Evolutionary conservation across 2,888 invertebrate genomes (phyloP).

Genomic region (Fissipunctia ypsillon): DNA sequence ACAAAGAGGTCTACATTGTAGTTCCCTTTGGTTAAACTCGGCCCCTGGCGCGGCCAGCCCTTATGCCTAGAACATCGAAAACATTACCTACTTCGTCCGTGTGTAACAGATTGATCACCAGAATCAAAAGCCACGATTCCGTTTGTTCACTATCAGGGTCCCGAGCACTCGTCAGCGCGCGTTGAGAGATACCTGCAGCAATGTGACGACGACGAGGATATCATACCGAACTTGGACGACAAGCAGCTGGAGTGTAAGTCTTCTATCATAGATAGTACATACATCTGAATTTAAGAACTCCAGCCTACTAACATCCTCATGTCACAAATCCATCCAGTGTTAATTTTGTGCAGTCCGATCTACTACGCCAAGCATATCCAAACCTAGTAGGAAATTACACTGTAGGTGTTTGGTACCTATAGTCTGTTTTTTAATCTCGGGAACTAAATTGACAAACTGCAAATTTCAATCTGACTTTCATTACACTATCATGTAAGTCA

Average conservation of each 20-base stretch:
- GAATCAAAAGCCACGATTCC: neutral
- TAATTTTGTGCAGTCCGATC: too few relatives aligned
- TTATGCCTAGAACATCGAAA: neutral
- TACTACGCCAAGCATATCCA: too few relatives aligned
- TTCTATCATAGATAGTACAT: neutral
- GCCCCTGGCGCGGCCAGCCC: neutral
- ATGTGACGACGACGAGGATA: constrained; percentile 92
- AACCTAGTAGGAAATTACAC: neutral
- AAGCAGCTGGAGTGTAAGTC: constrained; percentile 86
- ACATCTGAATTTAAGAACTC: neutral
- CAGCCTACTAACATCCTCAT: neutral
- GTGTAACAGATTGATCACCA: neutral
- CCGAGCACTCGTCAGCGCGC: constrained; percentile 92
- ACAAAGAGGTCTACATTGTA: neutral
- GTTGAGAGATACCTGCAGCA: constrained; percentile 92
- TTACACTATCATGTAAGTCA: too few relatives aligned
- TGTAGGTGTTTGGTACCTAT: neutral
- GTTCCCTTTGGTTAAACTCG: neutral
- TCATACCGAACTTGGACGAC: constrained; percentile 90
- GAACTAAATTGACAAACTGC: too few relatives aligned
- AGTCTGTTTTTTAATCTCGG: too few relatives aligned
- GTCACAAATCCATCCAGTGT: too few relatives aligned
- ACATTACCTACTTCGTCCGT: neutral
- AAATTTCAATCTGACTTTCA: too few relatives aligned
- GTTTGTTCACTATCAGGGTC: constrained; percentile 87